phyloP scores from a whole-genome alignment of 2,797 vertebrate species.

The Huso huso region DNA sequence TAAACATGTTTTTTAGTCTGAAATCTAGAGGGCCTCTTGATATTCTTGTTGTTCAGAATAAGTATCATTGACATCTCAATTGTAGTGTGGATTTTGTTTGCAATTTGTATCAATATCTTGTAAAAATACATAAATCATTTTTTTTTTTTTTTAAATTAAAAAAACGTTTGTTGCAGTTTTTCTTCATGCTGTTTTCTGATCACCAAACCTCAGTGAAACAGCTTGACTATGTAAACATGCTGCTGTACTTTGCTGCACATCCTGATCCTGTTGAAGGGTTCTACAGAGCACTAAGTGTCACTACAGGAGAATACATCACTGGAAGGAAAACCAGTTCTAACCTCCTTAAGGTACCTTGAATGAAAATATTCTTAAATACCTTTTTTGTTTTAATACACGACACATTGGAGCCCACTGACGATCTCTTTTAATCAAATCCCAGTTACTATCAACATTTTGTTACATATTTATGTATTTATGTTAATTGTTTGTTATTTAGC shows the following conservation, averaged over 20 bases:
- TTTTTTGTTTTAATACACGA: not conserved
- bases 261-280: slow-evolving; percentile 66
- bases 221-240: slow-evolving; percentile 71
- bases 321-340: slow-evolving; percentile 26
- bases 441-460: not conserved
- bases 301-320: slow-evolving; percentile 48
- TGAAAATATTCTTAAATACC: not conserved
- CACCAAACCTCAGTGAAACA: slow-evolving; percentile 38
- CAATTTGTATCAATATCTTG: not conserved
- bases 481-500: not conserved
- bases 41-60: no score
- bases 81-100: no score
- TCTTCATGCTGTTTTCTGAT: slow-evolving; percentile 77
- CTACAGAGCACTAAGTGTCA: slow-evolving; percentile 71
- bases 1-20: no score
- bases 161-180: slow-evolving; percentile 56
- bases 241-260: slow-evolving; percentile 76
- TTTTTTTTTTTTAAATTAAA: not conserved
- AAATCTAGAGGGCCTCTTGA: no score
- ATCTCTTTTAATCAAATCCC: not conserved
- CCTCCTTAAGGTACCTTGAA: slow-evolving; percentile 43
- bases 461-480: not conserved
- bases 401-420: not conserved
- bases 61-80: no score
- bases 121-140: not conserved